phyloP scores from a whole-genome alignment of 1,140 invertebrate genomes.

The honey bee (Apis mellifera) region DNA sequence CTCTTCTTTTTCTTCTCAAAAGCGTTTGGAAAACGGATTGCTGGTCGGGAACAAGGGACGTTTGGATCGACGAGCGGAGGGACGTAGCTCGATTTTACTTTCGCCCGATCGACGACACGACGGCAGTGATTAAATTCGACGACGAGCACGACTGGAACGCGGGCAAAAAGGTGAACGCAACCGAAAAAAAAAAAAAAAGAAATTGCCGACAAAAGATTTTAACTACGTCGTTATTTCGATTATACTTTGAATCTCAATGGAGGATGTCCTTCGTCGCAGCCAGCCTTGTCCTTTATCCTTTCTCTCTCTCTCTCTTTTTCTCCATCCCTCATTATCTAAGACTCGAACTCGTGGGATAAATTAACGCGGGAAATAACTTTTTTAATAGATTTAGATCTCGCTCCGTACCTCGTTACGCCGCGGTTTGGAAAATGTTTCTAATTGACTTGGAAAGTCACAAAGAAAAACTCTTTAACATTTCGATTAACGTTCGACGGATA shows the following conservation, averaged over 20 bases:
- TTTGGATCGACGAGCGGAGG: background rate
- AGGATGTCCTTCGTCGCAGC: background rate
- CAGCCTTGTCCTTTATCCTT: background rate
- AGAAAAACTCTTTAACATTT: constrained; percentile 18
- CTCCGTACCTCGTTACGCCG: background rate
- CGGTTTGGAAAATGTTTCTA: constrained; percentile 33
- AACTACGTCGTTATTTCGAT: constrained; percentile 47
- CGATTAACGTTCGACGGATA: constrained; percentile 43
- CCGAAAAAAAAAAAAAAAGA: constrained; percentile 1
- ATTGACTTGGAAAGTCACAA: constrained; percentile 20
- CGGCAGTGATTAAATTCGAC: constrained; percentile 16
- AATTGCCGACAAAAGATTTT: constrained; percentile 14
- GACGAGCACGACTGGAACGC: background rate
- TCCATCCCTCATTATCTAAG: too few relatives aligned
- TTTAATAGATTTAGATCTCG: constrained; percentile 43
- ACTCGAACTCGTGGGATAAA: constrained; percentile 16
- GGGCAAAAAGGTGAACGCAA: background rate
- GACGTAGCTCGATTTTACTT: constrained; percentile 5
- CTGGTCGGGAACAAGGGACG: background rate
- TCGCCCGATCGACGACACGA: constrained; percentile 11
- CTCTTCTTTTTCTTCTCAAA: too few relatives aligned
- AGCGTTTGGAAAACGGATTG: too few relatives aligned
- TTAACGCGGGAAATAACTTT: constrained; percentile 49
- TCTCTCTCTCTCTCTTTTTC: rapidly evolving
- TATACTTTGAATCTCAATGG: constrained; percentile 40